phyloP scores from a whole-genome alignment of 2,797 vertebrate genomes.

The Rhodeus uyekii region DNA sequence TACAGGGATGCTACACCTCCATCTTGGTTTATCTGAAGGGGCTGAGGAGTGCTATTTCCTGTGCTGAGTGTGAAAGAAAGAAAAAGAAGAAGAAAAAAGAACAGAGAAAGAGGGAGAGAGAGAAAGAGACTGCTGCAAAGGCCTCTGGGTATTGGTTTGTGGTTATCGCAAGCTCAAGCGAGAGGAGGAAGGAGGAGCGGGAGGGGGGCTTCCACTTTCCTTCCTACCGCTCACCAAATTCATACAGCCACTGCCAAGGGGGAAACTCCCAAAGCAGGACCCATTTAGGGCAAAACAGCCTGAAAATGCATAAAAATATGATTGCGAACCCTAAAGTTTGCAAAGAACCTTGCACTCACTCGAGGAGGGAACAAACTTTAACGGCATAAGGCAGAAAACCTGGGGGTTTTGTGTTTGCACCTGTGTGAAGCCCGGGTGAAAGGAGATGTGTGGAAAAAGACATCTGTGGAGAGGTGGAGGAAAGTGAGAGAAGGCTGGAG shows the following conservation, averaged over 20 bases:
- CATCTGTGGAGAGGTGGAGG: slow-evolving; percentile 50
- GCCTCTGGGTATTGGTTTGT: slow-evolving; percentile 77
- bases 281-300: slow-evolving; percentile 13
- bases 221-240: slow-evolving; percentile 69
- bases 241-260: slow-evolving; percentile 61
- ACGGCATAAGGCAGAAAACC: neutral
- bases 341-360: neutral
- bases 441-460: slow-evolving; percentile 54
- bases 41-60: slow-evolving; percentile 58
- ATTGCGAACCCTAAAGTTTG: neutral
- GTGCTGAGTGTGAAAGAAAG: slow-evolving; percentile 52
- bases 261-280: slow-evolving; percentile 49
- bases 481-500: slow-evolving; percentile 60
- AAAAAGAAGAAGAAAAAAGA: slow-evolving; percentile 31
- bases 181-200: slow-evolving; percentile 76
- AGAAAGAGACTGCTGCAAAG: slow-evolving; percentile 68
- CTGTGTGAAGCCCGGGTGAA: slow-evolving; percentile 43
- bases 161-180: slow-evolving; percentile 72
- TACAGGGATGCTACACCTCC: slow-evolving; percentile 49
- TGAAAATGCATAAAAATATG: neutral
- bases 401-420: slow-evolving; percentile 43
- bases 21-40: slow-evolving; percentile 44
- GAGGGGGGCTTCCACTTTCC: slow-evolving; percentile 78
- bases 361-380: neutral
- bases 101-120: slow-evolving; percentile 37